Conservation (phyloP, 2,113 vertebrate genomes). For the Bungarus multicinctus region DNA sequence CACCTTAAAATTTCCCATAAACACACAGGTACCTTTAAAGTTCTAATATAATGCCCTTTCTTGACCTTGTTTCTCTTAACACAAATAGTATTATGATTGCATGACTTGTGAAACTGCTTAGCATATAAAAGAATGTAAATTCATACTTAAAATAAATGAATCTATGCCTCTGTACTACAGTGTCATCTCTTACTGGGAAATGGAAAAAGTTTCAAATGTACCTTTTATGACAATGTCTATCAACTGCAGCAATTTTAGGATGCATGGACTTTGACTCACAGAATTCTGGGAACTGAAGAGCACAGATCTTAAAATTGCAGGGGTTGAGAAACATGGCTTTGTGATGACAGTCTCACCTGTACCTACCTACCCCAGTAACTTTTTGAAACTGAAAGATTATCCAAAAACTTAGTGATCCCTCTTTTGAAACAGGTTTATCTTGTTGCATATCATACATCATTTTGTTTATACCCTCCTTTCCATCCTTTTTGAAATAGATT, state of each 20-base stretch:
- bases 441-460: background rate
- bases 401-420: background rate
- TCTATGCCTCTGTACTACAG: background rate
- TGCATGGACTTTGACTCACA: background rate
- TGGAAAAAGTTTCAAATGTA: background rate
- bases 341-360: background rate
- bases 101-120: background rate
- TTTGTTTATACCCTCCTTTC: background rate
- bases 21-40: slow-evolving; percentile 49
- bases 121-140: rapidly evolving
- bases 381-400: background rate
- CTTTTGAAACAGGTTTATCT: background rate
- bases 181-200: background rate
- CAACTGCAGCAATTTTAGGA: background rate
- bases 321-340: background rate
- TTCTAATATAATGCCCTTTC: slow-evolving; percentile 16
- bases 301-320: background rate
- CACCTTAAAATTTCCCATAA: slow-evolving; percentile 56
- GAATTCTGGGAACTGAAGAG: background rate
- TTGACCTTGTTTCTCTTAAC: background rate
- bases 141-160: background rate
- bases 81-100: background rate
- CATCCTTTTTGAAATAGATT: background rate
- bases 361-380: background rate
- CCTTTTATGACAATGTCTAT: background rate